phyloP scores from a whole-genome alignment of 1,140 invertebrate species.

The Antheraea pernyi region DNA sequence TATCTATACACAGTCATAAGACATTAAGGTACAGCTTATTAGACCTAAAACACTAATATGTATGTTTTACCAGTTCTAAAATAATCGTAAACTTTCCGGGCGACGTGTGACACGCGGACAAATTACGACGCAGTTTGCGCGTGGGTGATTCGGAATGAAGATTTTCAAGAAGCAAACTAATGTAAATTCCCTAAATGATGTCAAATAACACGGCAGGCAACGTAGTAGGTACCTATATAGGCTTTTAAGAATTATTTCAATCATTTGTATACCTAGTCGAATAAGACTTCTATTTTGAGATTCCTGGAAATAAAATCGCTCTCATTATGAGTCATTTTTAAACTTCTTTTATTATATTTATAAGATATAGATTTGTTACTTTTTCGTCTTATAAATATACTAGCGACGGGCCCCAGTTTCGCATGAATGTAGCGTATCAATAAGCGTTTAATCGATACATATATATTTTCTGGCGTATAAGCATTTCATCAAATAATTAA shows the following conservation, averaged over 20 bases:
- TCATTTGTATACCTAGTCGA: background rate
- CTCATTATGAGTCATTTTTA: background rate
- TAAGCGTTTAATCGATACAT: too few species aligned
- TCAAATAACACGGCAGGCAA: slow-evolving; percentile 6
- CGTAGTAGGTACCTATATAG: slow-evolving; percentile 3
- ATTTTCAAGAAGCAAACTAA: slow-evolving; percentile 33
- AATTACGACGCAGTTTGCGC: slow-evolving; percentile 24
- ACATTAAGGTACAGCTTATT: slow-evolving; percentile 31
- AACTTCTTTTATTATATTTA: background rate
- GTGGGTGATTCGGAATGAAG: slow-evolving; percentile 34
- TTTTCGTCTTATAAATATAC: too few species aligned
- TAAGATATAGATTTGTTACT: too few species aligned
- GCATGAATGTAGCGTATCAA: too few species aligned
- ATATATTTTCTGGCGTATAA: too few species aligned
- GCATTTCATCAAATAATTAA: too few species aligned
- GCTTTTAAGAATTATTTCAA: background rate
- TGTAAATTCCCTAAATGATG: slow-evolving; percentile 21
- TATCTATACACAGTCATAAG: slow-evolving; percentile 35
- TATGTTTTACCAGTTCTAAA: slow-evolving; percentile 27
- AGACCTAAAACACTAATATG: slow-evolving; percentile 41
- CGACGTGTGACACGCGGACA: slow-evolving; percentile 26
- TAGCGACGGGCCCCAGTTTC: too few species aligned
- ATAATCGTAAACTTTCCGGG: slow-evolving; percentile 37
- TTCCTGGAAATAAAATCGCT: background rate
- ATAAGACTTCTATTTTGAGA: background rate